phyloP scores from a whole-genome alignment of 2,888 invertebrate species.

The Coecobrya sp. region DNA sequence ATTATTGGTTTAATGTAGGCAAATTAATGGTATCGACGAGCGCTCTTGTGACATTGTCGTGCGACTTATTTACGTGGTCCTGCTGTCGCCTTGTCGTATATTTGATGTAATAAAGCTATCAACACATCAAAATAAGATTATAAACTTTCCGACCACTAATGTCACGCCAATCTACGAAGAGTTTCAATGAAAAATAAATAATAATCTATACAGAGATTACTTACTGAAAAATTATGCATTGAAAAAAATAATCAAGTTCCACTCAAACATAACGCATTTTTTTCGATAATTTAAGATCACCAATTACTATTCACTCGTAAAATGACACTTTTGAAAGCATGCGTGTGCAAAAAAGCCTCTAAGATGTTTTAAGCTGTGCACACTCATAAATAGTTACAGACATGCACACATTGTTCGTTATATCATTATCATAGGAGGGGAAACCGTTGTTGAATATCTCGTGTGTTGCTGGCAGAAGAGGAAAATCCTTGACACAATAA shows the following conservation, averaged over 20 bases:
- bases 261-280: conserved; percentile 12
- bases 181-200: conserved; percentile 32
- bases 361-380: not conserved
- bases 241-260: not conserved
- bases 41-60: conserved; percentile 36
- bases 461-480: conserved; percentile 65
- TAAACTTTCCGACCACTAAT: conserved; percentile 9
- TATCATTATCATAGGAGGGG: conserved; percentile 11
- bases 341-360: not conserved
- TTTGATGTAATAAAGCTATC: not conserved
- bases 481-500: conserved; percentile 81
- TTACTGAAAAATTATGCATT: not conserved
- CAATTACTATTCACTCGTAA: not conserved
- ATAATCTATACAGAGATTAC: conserved; percentile 11
- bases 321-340: not conserved
- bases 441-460: not conserved
- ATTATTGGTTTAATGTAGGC: conserved; percentile 14
- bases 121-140: conserved; percentile 24
- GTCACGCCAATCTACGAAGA: conserved; percentile 10
- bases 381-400: conserved; percentile 13
- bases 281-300: not conserved
- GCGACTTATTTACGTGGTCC: not conserved
- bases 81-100: not conserved
- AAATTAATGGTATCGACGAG: conserved; percentile 22
- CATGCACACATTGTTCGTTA: conserved; percentile 41